phyloP scores from a whole-genome alignment of 2,888 invertebrate genomes.

The Herminia tarsipennalis region DNA sequence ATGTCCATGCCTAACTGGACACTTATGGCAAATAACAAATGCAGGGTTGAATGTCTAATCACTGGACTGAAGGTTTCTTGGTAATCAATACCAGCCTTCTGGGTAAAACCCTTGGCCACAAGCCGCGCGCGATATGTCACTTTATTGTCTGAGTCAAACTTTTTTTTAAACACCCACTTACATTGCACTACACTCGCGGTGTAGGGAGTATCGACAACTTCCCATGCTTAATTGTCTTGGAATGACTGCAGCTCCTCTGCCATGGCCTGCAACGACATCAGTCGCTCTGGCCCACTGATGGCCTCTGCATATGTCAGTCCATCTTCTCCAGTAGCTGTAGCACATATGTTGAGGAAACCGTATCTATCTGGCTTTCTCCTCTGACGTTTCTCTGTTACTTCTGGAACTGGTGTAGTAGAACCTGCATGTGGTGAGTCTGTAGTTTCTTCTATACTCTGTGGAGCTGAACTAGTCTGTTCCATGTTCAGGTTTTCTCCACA shows the following conservation, averaged over 20 bases:
- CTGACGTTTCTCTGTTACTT: constrained; percentile 4
- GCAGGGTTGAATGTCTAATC: constrained; percentile 25
- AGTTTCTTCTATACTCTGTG: constrained; percentile 4
- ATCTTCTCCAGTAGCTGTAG: not conserved
- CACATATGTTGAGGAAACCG: not conserved
- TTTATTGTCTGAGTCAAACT: constrained; percentile 14
- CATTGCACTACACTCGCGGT: not conserved
- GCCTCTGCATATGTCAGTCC: constrained; percentile 8
- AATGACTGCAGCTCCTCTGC: constrained; percentile 18
- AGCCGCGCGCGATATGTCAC: constrained; percentile 23
- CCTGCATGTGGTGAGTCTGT: constrained; percentile 2
- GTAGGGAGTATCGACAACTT: not conserved
- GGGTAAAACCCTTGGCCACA: constrained; percentile 22
- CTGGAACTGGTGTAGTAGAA: constrained; percentile 6
- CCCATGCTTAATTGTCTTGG: constrained; percentile 1
- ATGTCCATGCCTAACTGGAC: constrained; percentile 12
- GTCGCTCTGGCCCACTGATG: constrained; percentile 14
- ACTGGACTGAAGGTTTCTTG: constrained; percentile 21
- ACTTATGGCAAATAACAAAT: constrained; percentile 21
- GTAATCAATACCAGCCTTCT: constrained; percentile 18
- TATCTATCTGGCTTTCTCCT: constrained; percentile 3
- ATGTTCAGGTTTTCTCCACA: constrained; percentile 3
- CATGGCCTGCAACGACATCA: constrained; percentile 15
- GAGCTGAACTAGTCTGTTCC: constrained; percentile 4
- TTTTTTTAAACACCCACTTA: constrained; percentile 21